Evolutionary conservation across 1,140 invertebrate species (phyloP), one percentile per base, ranked within the genome.

Genomic region (Eubasilissa regina): DNA sequence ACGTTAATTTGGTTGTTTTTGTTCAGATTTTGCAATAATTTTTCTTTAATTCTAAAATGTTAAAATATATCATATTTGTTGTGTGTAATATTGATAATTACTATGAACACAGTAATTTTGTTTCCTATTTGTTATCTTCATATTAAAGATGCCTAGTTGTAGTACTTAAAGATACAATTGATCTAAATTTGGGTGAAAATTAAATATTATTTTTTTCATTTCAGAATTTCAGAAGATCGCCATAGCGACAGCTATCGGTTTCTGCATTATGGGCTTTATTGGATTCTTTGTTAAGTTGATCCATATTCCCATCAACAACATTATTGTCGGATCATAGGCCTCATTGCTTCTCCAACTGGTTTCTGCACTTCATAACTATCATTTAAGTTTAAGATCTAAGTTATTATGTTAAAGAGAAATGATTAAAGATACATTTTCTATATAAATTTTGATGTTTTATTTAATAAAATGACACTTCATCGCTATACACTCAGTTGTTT

Each of bases 251-350:
- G 99, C 98, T 0, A 99, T 99, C 86, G 99, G 98, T 66, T 99
- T 99, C 91, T 98, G 96, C 85, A 99, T 99, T 87, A 99, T 99
- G 99, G 99, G 99, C 62, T 99, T 99, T 89, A 99, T 99, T 88
- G 98, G 98, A 84, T 99, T 99, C 91, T 99, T 99, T 85, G 98
- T 99, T 7, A 99, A 99, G 90, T 91, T 99, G 73, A 99, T 99
- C 87, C 98, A 99, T 89, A 99, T 99, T 89, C 99, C 99, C 80
- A 99, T 99, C 90, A 99, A 99, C 90, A 99, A 99, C 89, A 99
- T 99, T 87, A 99, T 99, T 92, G 98, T 99, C 51, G 92, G 92
- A 78, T 93, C 92, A 85, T 93, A 93, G 73, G 55, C 43, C 35
- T n/a, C 15, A 17, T 48, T 3, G 13, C 15, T 17, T 8, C 35